A percentile compares a stretch with the other conserved stretches of the same genome.
Conservation (phyloP, 2,888 invertebrate species). For the Actias luna region DNA sequence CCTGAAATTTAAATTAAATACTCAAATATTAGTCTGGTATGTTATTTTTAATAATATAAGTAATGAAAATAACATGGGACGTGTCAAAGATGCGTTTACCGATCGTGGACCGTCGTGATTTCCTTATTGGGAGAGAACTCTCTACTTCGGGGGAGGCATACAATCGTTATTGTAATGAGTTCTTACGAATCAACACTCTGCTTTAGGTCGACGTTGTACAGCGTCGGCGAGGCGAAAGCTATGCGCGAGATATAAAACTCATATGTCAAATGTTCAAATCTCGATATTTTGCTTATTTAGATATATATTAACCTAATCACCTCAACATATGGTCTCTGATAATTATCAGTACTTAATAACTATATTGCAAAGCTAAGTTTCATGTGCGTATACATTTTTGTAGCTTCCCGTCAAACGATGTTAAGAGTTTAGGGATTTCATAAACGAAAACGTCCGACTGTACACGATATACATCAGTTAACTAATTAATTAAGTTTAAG, state of each 20-base stretch:
- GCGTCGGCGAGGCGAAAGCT: background rate
- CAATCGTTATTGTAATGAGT: slow-evolving; percentile 19
- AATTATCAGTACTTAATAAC: no score
- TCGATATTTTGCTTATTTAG: background rate
- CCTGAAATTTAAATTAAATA: slow-evolving; percentile 20
- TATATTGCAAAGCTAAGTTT: no score
- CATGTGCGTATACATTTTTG: no score
- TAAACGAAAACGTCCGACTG: no score
- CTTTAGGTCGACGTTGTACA: background rate
- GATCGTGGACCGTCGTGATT: slow-evolving; percentile 59
- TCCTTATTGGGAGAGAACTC: slow-evolving; percentile 58
- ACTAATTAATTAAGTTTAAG: no score
- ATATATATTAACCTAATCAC: no score
- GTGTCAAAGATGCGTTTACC: slow-evolving; percentile 40
- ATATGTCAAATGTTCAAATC: background rate
- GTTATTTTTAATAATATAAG: slow-evolving; percentile 13
- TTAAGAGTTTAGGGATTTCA: no score
- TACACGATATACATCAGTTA: no score
- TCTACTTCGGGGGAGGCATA: slow-evolving; percentile 29
- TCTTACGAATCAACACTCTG: slow-evolving; percentile 18
- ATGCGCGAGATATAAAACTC: background rate
- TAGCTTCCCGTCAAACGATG: no score
- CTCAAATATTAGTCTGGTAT: slow-evolving; percentile 15
- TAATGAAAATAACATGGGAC: slow-evolving; percentile 16
- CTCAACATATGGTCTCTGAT: no score